phyloP scores from a whole-genome alignment of 2,797 vertebrate species.

The Phylloscopus collybita region DNA sequence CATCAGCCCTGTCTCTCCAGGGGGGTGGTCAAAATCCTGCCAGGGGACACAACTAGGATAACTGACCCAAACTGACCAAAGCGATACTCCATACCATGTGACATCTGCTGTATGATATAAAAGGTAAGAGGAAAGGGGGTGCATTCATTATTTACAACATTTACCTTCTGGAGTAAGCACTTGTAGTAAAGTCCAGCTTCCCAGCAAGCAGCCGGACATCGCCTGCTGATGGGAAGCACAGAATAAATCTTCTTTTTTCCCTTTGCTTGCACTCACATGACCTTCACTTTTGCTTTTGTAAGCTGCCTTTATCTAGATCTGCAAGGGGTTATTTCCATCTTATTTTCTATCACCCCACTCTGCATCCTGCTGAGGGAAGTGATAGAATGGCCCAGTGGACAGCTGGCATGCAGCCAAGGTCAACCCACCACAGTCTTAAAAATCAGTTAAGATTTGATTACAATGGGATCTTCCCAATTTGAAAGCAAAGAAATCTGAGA shows the following conservation, averaged over 20 bases:
- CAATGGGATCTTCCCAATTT: background rate
- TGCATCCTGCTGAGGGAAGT: background rate
- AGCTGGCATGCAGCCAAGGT: background rate
- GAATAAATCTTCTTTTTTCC: background rate
- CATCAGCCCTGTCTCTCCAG: background rate
- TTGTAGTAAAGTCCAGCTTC: background rate
- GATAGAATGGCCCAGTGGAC: background rate
- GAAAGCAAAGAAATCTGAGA: background rate
- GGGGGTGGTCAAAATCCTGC: fast-evolving
- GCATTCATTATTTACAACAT: background rate
- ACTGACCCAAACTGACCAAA: too few species aligned
- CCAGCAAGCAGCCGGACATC: fast-evolving
- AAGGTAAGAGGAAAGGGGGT: background rate
- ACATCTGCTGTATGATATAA: background rate
- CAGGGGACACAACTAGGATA: background rate
- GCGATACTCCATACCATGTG: background rate
- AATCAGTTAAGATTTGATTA: background rate
- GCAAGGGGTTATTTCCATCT: background rate
- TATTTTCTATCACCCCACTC: background rate
- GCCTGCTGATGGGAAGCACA: background rate
- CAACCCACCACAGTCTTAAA: background rate
- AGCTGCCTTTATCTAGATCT: background rate
- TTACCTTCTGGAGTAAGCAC: background rate
- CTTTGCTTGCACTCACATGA: background rate
- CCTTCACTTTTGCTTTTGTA: background rate